A percentile compares a stretch with the other conserved stretches of the same genome.
These are phyloP conservation scores for Sinodicranocentrus sp. DNA, from an alignment of 2,888 invertebrate species.

Conservation along the genomic window DNA sequence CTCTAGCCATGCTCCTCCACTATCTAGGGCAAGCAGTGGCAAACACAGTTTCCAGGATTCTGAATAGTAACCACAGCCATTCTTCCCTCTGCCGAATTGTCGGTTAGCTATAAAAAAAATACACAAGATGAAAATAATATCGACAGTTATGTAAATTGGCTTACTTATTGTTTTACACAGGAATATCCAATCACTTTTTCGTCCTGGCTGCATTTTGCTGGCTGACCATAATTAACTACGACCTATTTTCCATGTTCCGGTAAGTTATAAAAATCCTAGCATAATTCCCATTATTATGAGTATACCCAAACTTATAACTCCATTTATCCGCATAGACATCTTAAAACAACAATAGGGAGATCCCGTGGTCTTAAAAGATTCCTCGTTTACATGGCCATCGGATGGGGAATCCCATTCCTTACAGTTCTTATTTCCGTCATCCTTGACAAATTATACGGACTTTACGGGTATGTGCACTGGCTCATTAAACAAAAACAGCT, in stretches of 20 bases:
- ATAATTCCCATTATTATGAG: background rate
- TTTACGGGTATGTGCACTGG: constrained; percentile 49
- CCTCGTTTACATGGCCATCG: constrained; percentile 65
- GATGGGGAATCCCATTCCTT: constrained; percentile 67
- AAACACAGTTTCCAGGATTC: constrained; percentile 59
- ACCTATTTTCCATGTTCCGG: constrained; percentile 74
- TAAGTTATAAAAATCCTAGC: background rate
- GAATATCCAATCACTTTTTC: constrained; percentile 69
- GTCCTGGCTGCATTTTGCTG: constrained; percentile 72
- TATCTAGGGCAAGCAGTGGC: constrained; percentile 62
- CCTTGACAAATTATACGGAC: constrained; percentile 67
- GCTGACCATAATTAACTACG: constrained; percentile 73
- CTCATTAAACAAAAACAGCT: background rate
- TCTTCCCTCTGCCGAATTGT: constrained; percentile 35
- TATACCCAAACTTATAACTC: constrained; percentile 5
- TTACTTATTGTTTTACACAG: constrained; percentile 10
- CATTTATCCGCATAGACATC: too few species aligned
- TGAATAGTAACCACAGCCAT: constrained; percentile 20
- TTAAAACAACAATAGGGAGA: constrained; percentile 71
- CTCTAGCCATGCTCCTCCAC: constrained; percentile 63
- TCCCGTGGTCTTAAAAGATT: constrained; percentile 70
- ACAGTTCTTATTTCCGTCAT: constrained; percentile 63
- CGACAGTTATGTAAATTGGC: background rate
- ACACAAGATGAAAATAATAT: background rate
- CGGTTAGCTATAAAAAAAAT: constrained; percentile 25